These are phyloP conservation scores for Elephas maximus DNA, from an alignment of 2,113 vertebrate genomes.

Conservation along the genomic window DNA sequence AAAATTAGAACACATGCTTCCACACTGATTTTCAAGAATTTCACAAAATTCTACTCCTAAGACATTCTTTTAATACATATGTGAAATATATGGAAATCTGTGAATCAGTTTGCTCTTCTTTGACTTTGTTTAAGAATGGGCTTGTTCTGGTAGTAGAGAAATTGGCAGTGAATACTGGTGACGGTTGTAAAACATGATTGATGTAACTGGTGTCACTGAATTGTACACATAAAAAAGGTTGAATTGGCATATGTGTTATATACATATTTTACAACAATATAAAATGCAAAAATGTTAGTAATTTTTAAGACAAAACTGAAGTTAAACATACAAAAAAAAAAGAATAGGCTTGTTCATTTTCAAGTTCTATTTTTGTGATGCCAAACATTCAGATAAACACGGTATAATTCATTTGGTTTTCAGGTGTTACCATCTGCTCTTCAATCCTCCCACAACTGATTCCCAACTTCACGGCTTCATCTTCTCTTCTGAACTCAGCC, in stretches of 20 bases:
- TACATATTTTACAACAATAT: no score
- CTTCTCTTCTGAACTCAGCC: neutral
- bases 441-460: neutral
- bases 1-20: conserved; percentile 16
- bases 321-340: no score
- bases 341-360: neutral
- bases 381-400: neutral
- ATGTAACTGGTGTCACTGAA: neutral
- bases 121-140: neutral
- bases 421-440: neutral
- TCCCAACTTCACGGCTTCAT: neutral
- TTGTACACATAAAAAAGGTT: neutral
- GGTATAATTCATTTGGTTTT: conserved; percentile 25
- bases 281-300: neutral
- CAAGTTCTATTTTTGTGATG: neutral
- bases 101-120: neutral
- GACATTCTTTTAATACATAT: neutral
- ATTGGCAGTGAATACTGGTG: neutral
- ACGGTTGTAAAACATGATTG: neutral
- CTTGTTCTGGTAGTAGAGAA: neutral
- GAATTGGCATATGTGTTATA: no score
- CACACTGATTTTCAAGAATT: conserved; percentile 33
- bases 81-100: neutral
- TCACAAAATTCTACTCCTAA: neutral
- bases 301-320: no score